Evolutionary conservation across 64 coral and sea anemone genomes (phyloP), one percentile per base, ranked within the genome.

Genomic region (Actinia tenebrosa): DNA sequence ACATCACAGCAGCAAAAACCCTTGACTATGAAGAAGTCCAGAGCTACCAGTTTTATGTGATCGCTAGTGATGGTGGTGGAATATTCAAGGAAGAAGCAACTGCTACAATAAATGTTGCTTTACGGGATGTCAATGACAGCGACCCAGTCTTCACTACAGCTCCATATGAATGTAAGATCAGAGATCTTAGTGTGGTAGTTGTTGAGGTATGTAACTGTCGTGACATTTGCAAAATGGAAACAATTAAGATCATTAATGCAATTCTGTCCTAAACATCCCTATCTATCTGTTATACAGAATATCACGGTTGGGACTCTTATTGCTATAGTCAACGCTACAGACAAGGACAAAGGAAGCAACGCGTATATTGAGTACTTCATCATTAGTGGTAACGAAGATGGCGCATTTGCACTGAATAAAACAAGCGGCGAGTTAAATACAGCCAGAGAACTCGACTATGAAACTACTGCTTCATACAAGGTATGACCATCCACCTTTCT

Each of bases 281-380:
- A 55, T 55, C n/a, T n/a, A n/a, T 0, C 30, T 37, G 30, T 1
- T 37, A 0, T 37, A 37, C 54, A 98, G 95, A 94, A 98, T 26
- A 72, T 89, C 7, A 94, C 92, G 53, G 52, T 92, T 16, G 92
- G 89, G 16, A 94, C 92, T 44, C 47, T 84, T 0, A 91, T 98
- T n/a, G 80, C 92, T 0, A 44, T 53, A 61, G 62, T 98, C 3
- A 98, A 94, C 63, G 94, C 94, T n/a, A 92, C 69, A 37, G 94
- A 96, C 86, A 80, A 83, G 4, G 94, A 96, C 78, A 81, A 90
- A 56, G 85, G 91, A 17, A 78, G 78, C 56, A 96, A 96, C 71
- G 88, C 91, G 3, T 88, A 89, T 50, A 90, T 96, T 37, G 78
- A 88, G 0, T 96, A 96, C 44, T 87, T 90, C 16, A 92, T 90